Conservation (phyloP, 2,888 invertebrate genomes). For the Drosophila antonietae region DNA sequence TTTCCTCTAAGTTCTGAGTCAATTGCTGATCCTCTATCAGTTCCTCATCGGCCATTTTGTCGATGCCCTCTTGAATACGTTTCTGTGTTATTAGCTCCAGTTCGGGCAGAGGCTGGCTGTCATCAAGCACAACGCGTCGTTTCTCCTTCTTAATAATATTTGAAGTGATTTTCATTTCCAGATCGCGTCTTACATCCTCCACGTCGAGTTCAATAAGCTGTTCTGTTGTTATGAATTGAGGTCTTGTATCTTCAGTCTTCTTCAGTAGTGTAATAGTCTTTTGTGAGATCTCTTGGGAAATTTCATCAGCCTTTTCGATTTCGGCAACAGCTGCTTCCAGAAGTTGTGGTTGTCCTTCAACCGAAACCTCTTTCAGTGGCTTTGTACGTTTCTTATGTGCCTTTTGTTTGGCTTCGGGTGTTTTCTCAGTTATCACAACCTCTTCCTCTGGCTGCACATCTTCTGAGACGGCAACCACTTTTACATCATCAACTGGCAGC, state of each 20-base stretch:
- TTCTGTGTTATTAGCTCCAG: conserved; percentile 87
- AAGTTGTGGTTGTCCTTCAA: conserved; percentile 82
- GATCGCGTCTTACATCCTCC: conserved; percentile 86
- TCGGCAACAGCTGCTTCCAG: conserved; percentile 80
- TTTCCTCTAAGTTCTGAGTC: conserved; percentile 83
- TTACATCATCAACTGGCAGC: conserved; percentile 78
- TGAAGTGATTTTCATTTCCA: conserved; percentile 86
- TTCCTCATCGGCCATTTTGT: conserved; percentile 86
- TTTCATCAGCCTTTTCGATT: conserved; percentile 80
- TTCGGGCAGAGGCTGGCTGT: conserved; percentile 86
- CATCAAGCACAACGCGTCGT: conserved; percentile 85
- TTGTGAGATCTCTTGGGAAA: conserved; percentile 84
- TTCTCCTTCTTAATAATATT: conserved; percentile 85
- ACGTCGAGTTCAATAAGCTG: conserved; percentile 83
- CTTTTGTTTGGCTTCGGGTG: conserved; percentile 78
- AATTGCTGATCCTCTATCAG: conserved; percentile 84
- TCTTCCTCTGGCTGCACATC: conserved; percentile 82
- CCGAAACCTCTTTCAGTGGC: conserved; percentile 80
- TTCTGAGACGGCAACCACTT: conserved; percentile 82
- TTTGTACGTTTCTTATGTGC: conserved; percentile 84
- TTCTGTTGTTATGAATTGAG: conserved; percentile 82
- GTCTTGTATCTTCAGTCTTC: conserved; percentile 84
- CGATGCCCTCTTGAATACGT: conserved; percentile 85
- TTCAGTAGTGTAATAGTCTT: conserved; percentile 84
- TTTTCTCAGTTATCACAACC: conserved; percentile 67